A percentile compares a stretch with the other conserved stretches of the same genome.
phyloP scores from a whole-genome alignment of 2,113 vertebrate genomes.

The Stictonetta naevosa region DNA sequence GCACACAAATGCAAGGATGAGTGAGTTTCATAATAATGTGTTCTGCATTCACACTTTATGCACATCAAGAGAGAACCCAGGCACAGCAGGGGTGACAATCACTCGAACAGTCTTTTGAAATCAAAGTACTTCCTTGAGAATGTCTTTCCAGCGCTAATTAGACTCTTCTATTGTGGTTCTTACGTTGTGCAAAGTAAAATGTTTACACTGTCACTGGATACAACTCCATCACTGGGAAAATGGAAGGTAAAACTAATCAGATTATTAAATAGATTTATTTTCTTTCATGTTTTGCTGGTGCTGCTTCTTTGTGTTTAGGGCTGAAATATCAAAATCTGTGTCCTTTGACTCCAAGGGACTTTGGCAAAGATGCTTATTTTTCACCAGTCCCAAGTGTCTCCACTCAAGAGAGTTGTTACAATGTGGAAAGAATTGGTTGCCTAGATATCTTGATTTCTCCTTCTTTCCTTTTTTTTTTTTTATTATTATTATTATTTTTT shows the following conservation, averaged over 20 bases:
- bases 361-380: slow-evolving; percentile 36
- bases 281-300: background rate
- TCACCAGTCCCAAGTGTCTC: background rate
- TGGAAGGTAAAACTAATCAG: background rate
- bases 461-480: background rate
- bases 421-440: slow-evolving; percentile 2
- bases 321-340: background rate
- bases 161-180: slow-evolving; percentile 28
- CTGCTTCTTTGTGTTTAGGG: background rate
- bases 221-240: background rate
- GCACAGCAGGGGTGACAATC: slow-evolving; percentile 63
- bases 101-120: slow-evolving; percentile 49
- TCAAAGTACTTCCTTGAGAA: slow-evolving; percentile 60
- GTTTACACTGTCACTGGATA: slow-evolving; percentile 49
- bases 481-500: too few relatives aligned
- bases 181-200: slow-evolving; percentile 39
- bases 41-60: slow-evolving; percentile 55
- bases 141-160: slow-evolving; percentile 45
- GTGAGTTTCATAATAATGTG: slow-evolving; percentile 47
- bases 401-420: background rate
- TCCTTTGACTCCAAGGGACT: background rate
- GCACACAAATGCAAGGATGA: slow-evolving; percentile 40
- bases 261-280: slow-evolving; percentile 18
- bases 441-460: slow-evolving; percentile 8
- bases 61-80: slow-evolving; percentile 59